Evolutionary conservation across 1,140 invertebrate genomes (phyloP).

Genomic region (Anastrepha ludens): DNA sequence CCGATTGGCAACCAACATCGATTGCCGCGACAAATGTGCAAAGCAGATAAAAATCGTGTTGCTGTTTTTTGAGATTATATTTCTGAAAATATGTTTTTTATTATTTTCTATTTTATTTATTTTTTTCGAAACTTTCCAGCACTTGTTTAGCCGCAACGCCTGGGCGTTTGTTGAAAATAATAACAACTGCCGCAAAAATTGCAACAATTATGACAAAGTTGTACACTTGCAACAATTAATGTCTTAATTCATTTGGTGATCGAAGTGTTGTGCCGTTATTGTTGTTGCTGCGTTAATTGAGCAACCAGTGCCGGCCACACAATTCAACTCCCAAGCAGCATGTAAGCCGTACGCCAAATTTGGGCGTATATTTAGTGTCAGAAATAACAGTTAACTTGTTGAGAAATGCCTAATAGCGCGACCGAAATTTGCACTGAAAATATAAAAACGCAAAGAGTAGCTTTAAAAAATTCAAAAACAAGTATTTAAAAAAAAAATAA

Average conservation of each 20-base stretch:
- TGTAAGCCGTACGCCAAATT: constrained; percentile 22
- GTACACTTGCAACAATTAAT: constrained; percentile 45
- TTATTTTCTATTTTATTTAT: not conserved
- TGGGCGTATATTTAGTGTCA: constrained; percentile 27
- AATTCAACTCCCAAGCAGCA: not conserved
- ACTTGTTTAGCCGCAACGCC: not conserved
- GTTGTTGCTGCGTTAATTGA: not conserved
- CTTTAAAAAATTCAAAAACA: not conserved
- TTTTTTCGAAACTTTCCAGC: not conserved
- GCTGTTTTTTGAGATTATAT: not conserved
- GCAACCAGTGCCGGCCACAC: constrained; percentile 1
- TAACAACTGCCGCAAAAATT: constrained; percentile 33
- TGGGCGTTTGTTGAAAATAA: constrained; percentile 31
- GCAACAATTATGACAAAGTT: constrained; percentile 46
- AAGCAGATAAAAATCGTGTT: constrained; percentile 7
- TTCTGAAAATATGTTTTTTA: not conserved
- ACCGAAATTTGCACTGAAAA: not conserved
- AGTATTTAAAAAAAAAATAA: too few relatives aligned
- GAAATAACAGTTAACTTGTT: not conserved
- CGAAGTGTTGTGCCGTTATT: not conserved
- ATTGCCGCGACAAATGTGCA: constrained; percentile 27
- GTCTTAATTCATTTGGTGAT: constrained; percentile 32
- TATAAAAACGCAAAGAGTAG: too few relatives aligned
- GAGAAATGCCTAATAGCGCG: not conserved
- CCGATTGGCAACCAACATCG: constrained; percentile 5